Base-by-base conservation (phyloP, 1,140 invertebrate genomes). In the Cyphomyrmex costatus region DNA sequence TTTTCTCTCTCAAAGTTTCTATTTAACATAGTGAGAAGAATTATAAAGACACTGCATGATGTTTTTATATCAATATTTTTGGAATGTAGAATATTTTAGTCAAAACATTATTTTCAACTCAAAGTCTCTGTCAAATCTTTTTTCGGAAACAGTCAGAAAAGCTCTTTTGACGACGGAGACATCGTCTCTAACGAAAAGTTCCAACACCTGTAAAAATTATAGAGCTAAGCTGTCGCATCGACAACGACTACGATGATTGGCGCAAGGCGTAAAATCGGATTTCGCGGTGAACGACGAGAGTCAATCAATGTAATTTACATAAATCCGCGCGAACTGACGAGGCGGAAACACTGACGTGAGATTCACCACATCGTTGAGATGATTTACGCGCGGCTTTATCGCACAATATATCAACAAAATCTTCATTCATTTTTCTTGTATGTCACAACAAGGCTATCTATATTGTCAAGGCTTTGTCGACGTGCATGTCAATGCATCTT, bases 261-360 rank as follows among this genome's bases (percentile, higher is more conserved):
- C n/a, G 33, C 53, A 46, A 82, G 33, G 12, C 49, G 49, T 71
- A 71, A 82, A 82, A 58, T 24, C 53, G 60, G 79, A 83, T 83
- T 83, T 60, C 14, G 53, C 68, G 36, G 33, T 21, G 66, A 21
- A 46, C 79, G 33, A 70, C 49, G 65, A 14, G 56, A 74, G 56
- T 83, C 68, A 83, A 83, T 83, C 79, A 73, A 83, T 74, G 14
- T 83, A 73, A 83, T 83, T 83, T 74, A 83, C 79, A 74, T 83
- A 73, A 83, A 82, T 82, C 68, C 24, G n/a, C n/a, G n/a, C n/a
- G 36, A 56, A 19, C 30, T 56, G 65, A 42, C 65, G 78, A 49
- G 71, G n/a, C 21, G 53, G 46, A 33, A 74, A 33, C 24, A 60
- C 36, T 56, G 66, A 82, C 68, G 24, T 49, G 68, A 83, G 68